Evolutionary conservation across 2,888 invertebrate genomes (phyloP).

Genomic region (Sympetrum striolatum): DNA sequence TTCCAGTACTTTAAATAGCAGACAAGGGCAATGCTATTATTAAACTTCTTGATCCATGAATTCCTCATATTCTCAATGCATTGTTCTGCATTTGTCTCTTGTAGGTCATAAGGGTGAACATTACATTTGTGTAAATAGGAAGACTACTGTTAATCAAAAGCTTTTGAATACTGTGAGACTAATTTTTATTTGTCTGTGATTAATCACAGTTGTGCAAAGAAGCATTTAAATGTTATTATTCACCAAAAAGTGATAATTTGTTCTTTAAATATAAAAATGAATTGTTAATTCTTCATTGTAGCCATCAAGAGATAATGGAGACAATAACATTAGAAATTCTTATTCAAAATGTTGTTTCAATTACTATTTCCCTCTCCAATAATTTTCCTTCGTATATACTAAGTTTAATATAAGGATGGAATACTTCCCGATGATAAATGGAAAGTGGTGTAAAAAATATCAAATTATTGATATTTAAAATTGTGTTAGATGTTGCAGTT

Average conservation of each 20-base stretch:
- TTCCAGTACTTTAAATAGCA: background rate
- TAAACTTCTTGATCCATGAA: background rate
- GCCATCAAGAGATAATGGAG: background rate
- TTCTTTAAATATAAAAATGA: background rate
- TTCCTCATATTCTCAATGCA: background rate
- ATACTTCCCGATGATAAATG: too few species aligned
- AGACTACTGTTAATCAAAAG: background rate
- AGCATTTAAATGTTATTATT: constrained; percentile 19
- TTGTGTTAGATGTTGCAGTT: too few species aligned
- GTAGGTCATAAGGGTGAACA: background rate
- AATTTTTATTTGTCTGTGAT: constrained; percentile 24
- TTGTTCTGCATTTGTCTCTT: background rate
- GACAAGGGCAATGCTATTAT: background rate
- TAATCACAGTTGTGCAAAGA: background rate
- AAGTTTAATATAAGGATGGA: too few species aligned
- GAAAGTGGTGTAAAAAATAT: too few species aligned
- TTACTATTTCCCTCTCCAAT: too few species aligned
- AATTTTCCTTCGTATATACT: too few species aligned
- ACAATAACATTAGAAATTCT: background rate
- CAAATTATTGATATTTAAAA: too few species aligned
- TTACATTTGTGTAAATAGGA: background rate
- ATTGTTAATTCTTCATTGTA: background rate
- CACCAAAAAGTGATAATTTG: background rate
- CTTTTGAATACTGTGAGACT: background rate
- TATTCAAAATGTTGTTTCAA: too few species aligned